phyloP scores from a whole-genome alignment of 2,797 vertebrate species.

The Novumbra hubbsi region DNA sequence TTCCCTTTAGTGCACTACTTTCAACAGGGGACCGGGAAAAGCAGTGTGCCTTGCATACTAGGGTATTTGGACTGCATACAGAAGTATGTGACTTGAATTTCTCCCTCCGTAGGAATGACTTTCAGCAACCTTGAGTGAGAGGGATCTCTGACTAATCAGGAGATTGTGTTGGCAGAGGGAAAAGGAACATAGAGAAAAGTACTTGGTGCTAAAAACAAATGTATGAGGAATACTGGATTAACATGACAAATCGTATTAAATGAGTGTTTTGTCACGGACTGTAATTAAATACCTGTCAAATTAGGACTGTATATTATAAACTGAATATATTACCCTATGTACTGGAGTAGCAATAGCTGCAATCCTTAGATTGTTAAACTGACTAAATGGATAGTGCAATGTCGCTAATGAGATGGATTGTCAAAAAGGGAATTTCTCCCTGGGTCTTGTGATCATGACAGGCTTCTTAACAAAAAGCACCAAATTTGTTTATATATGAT shows the following conservation, averaged over 20 bases:
- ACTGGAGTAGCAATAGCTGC: neutral
- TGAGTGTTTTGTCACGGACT: neutral
- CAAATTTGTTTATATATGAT: neutral
- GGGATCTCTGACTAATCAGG: neutral
- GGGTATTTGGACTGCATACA: neutral
- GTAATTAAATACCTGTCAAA: neutral
- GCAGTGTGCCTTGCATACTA: neutral
- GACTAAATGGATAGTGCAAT: no score
- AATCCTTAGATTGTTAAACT: neutral
- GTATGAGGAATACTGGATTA: neutral
- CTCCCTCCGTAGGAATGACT: conserved; percentile 10
- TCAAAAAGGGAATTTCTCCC: no score
- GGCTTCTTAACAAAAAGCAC: neutral
- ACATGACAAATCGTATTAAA: neutral
- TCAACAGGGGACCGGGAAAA: neutral
- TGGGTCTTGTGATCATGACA: neutral
- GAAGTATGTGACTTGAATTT: conserved; percentile 20
- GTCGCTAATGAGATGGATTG: no score
- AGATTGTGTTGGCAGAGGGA: neutral
- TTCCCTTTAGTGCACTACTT: neutral
- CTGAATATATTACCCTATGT: no score
- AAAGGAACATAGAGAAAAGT: neutral
- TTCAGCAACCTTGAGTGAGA: conserved; percentile 15
- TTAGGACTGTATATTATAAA: neutral
- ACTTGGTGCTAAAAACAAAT: neutral